phyloP scores from a whole-genome alignment of 2,888 invertebrate species.

The Luffia ferchaultella region DNA sequence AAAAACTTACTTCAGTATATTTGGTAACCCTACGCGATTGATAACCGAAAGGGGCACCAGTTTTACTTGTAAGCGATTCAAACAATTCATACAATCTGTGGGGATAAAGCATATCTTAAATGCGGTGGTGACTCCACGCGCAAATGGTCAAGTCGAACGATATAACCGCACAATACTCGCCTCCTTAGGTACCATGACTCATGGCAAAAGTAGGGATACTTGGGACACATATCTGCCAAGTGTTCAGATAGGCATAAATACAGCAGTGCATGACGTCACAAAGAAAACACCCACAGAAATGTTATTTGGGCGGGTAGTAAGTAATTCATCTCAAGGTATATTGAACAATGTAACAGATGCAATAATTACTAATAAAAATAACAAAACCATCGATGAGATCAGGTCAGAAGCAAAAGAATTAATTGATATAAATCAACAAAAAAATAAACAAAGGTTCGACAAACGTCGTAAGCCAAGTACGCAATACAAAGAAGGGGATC shows the following conservation, averaged over 20 bases:
- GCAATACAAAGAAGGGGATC: too few relatives aligned
- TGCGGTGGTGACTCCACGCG: constrained; percentile 17
- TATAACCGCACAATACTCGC: constrained; percentile 15
- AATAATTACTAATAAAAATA: not conserved
- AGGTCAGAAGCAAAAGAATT: constrained; percentile 8
- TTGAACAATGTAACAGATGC: constrained; percentile 9
- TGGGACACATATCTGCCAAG: constrained; percentile 13
- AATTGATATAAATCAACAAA: too few relatives aligned
- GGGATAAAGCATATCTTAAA: constrained; percentile 13
- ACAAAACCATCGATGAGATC: constrained; percentile 4
- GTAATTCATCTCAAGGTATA: constrained; percentile 11
- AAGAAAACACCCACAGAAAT: constrained; percentile 15
- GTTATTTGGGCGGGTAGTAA: constrained; percentile 13
- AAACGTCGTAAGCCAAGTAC: too few relatives aligned
- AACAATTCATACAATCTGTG: constrained; percentile 1
- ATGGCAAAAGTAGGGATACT: constrained; percentile 1
- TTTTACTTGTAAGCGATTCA: constrained; percentile 6
- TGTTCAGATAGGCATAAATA: too few relatives aligned
- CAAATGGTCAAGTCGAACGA: constrained; percentile 18
- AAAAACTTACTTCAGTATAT: constrained; percentile 3
- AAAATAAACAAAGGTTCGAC: too few relatives aligned
- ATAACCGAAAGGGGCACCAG: constrained; percentile 10
- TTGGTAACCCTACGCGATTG: constrained; percentile 8
- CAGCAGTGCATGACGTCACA: constrained; percentile 8
- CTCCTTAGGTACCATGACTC: constrained; percentile 6